Conservation (phyloP, 2,888 invertebrate species). For the Cephus pulcher region DNA sequence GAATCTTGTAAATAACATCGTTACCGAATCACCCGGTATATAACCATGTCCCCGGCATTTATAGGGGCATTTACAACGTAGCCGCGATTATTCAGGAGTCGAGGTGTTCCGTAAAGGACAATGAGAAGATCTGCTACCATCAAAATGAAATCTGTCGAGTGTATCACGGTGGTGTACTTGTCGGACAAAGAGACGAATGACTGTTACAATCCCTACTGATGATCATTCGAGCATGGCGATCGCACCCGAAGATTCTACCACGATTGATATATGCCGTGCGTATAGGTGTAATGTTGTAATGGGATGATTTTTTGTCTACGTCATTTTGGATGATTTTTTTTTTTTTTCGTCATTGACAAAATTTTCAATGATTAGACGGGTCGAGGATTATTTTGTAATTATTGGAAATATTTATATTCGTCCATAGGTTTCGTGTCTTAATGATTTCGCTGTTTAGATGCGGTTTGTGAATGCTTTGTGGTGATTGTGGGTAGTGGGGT, state of each 20-base stretch:
- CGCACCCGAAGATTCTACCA: not conserved
- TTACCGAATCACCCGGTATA: no score
- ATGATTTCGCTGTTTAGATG: not conserved
- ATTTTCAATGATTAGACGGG: no score
- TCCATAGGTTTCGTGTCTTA: not conserved
- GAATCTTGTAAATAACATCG: no score
- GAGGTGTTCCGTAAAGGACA: not conserved
- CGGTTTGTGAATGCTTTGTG: not conserved
- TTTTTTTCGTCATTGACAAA: no score
- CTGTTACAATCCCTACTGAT: not conserved
- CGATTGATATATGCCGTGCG: not conserved
- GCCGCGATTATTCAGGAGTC: not conserved
- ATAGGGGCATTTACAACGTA: not conserved
- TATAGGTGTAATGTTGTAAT: not conserved
- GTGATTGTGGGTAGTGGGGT: conserved; percentile 23
- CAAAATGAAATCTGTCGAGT: not conserved
- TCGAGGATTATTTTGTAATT: no score
- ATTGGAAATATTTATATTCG: not conserved
- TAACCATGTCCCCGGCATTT: not conserved
- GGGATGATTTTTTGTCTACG: not conserved
- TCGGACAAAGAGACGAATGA: not conserved
- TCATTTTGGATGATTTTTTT: no score
- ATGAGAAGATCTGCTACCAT: not conserved
- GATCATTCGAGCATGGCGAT: not conserved
- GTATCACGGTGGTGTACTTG: not conserved